Base-by-base conservation (phyloP, 2,888 invertebrate species). In the Cryptophagus acutangulus region DNA sequence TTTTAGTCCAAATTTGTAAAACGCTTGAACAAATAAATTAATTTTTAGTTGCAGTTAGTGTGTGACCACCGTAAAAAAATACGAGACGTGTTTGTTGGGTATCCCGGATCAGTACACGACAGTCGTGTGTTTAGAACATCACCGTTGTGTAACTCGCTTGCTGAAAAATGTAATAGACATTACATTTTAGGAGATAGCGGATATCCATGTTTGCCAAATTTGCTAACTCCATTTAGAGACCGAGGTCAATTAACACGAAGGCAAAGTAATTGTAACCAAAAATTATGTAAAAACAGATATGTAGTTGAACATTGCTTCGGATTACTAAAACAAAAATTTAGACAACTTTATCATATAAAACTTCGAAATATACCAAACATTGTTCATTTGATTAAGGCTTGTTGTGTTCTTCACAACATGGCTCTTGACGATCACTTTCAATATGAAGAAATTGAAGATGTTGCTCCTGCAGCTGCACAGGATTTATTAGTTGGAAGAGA, bases 41-140 rank as follows among this genome's bases (percentile, higher is more conserved):
- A n/a, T n/a, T n/a, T n/a, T n/a, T n/a, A n/a, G 31, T 16, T 18
- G 30, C 26, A 20, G 14, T 28, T 24, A 2, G 16, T 20, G 2
- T 14, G 10, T 28, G 18, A 24, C 15, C 6, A 10, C 26, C 35
- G n/a, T 30, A 36, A 31, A 25, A 38, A 30, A 33, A 26, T 20
- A 16, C 13, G 38, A 6, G 36, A 46, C 29, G 10, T 41, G 3
- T 29, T 14, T 36, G 43, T 43, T 28, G 40, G 41, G 26, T 51
- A 36, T 37, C 35, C 33, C 9, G 33, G 39, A 12, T 46, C 47
- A 44, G 51, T 48, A 42, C 46, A 48, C 43, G 46, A 48, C 40
- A 40, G 39, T 35, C 28, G 36, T 6, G 37, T 38, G 10, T 15
- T 40, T 15, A n/a, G 20, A 8, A 28, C 16, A 5, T 36, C 40